These are phyloP conservation scores for Acleris cristana DNA, from an alignment of 2,888 invertebrate genomes.

Conservation along the genomic window DNA sequence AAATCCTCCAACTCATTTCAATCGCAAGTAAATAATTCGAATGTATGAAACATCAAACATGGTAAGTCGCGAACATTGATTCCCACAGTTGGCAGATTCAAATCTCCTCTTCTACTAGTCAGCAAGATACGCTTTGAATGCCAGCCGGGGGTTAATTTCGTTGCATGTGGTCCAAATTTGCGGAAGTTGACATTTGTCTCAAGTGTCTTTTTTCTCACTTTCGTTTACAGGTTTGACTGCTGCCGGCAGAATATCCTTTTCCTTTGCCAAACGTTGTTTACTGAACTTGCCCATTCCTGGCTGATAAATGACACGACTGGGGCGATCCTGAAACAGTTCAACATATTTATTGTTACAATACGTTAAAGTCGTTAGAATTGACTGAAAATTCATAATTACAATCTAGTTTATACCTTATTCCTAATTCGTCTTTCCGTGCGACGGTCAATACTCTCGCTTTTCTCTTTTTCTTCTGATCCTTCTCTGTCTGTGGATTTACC, in stretches of 20 bases:
- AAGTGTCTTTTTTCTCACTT: conserved; percentile 81
- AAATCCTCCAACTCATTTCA: conserved; percentile 63
- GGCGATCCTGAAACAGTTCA: conserved; percentile 87
- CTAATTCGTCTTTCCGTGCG: conserved; percentile 86
- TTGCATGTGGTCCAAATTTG: conserved; percentile 79
- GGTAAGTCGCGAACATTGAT: conserved; percentile 65
- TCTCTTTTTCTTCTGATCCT: conserved; percentile 80
- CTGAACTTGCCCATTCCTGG: conserved; percentile 94
- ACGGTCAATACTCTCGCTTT: conserved; percentile 79
- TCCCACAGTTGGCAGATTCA: conserved; percentile 74
- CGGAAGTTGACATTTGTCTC: conserved; percentile 62
- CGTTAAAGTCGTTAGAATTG: not conserved
- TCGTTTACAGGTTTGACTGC: conserved; percentile 65
- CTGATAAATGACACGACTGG: conserved; percentile 94
- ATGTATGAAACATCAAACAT: conserved; percentile 65
- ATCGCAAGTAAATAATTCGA: conserved; percentile 66
- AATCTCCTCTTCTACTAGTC: conserved; percentile 67
- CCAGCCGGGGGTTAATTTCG: conserved; percentile 78
- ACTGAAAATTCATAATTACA: not conserved
- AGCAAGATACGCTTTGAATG: conserved; percentile 67
- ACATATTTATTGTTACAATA: not conserved
- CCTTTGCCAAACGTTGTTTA: conserved; percentile 85
- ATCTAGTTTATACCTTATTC: conserved; percentile 81
- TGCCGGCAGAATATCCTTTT: conserved; percentile 64
- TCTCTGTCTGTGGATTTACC: conserved; percentile 81